These are phyloP conservation scores for Luffia ferchaultella DNA, from an alignment of 2,888 invertebrate species.

Conservation along the genomic window DNA sequence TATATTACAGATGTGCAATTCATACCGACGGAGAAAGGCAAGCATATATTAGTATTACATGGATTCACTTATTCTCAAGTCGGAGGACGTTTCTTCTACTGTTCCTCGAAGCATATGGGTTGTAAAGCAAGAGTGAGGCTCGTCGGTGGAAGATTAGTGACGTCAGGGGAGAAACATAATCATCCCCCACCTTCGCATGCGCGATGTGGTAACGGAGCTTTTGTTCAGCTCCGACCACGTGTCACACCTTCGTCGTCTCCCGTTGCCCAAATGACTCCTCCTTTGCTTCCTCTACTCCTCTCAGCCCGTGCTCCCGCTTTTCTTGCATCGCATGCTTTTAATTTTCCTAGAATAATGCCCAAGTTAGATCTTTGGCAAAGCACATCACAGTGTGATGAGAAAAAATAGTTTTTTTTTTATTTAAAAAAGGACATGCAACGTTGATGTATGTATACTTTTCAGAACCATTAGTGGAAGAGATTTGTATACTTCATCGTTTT, in stretches of 20 bases:
- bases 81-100: slow-evolving; percentile 58
- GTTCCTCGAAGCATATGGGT: slow-evolving; percentile 58
- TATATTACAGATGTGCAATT: slow-evolving; percentile 54
- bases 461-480: too few species aligned
- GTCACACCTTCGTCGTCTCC: slow-evolving; percentile 22
- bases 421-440: too few species aligned
- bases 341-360: slow-evolving; percentile 46
- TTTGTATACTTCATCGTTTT: too few species aligned
- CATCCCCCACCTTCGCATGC: slow-evolving; percentile 56
- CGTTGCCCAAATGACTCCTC: slow-evolving; percentile 15
- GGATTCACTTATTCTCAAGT: slow-evolving; percentile 60
- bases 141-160: slow-evolving; percentile 42
- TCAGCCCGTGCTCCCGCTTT: slow-evolving; percentile 10
- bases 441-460: too few species aligned
- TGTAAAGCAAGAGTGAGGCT: slow-evolving; percentile 50
- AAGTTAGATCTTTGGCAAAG: slow-evolving; percentile 51
- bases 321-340: slow-evolving; percentile 43
- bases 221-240: slow-evolving; percentile 50
- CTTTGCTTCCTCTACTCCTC: slow-evolving; percentile 21
- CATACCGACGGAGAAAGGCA: slow-evolving; percentile 59
- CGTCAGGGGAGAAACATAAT: slow-evolving; percentile 49
- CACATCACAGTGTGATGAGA: slow-evolving; percentile 9
- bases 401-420: neutral
- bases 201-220: slow-evolving; percentile 56
- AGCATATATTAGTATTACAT: slow-evolving; percentile 51